Conservation (phyloP, 92 coral and sea anemone genomes). For the Siderastrea radians region DNA sequence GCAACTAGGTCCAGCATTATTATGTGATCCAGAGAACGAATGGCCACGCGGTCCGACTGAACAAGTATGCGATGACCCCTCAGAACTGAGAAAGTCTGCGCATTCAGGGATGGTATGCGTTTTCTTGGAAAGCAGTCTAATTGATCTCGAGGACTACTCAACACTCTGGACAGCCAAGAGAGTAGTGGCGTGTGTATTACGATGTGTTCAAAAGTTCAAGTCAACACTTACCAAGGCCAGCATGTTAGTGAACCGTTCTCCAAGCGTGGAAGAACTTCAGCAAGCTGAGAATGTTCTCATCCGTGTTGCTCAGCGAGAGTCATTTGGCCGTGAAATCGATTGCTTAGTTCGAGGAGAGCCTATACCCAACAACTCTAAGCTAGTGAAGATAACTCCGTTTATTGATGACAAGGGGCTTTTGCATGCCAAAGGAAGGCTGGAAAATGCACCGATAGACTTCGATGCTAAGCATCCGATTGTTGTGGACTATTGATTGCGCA, state of each 20-base stretch:
- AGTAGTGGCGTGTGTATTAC: not conserved
- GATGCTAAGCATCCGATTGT: conserved; percentile 38
- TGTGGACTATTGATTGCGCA: conserved; percentile 34
- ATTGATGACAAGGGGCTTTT: conserved; percentile 48
- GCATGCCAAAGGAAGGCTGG: conserved; percentile 56
- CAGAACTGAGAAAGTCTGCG: not conserved
- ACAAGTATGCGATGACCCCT: not conserved
- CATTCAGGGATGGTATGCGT: not conserved
- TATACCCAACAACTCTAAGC: conserved; percentile 38
- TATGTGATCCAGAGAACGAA: not conserved
- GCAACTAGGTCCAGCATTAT: not conserved
- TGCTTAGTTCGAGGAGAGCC: conserved; percentile 14
- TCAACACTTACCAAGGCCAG: not conserved
- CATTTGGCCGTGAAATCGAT: conserved; percentile 14
- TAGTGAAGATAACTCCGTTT: conserved; percentile 37
- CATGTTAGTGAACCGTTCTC: not conserved
- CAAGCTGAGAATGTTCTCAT: conserved; percentile 39
- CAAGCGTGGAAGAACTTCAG: conserved; percentile 9
- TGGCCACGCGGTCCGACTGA: not conserved
- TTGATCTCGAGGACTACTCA: not conserved
- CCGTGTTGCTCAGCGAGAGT: conserved; percentile 23
- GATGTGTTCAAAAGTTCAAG: not conserved
- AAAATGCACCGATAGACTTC: conserved; percentile 9
- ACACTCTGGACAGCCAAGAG: not conserved
- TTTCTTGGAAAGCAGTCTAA: not conserved